A percentile compares a stretch with the other conserved stretches of the same genome.
Conservation (phyloP, 2,113 vertebrate genomes). For the Gobio gobio region DNA sequence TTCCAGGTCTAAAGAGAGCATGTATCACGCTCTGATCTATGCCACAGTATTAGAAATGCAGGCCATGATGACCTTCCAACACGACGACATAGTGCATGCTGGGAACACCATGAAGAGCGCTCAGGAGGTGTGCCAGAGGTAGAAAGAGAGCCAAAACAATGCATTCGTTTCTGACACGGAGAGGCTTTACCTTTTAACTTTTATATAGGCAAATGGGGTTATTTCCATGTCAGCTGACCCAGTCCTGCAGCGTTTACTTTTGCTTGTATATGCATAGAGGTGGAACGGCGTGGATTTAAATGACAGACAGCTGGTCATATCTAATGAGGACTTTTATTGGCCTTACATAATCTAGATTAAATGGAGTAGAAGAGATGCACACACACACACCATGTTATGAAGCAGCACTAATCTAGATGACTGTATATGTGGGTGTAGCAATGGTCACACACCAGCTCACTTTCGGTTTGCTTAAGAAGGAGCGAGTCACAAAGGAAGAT, state of each 20-base stretch:
- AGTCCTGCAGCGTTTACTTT: conserved; percentile 48
- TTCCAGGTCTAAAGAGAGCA: conserved; percentile 77
- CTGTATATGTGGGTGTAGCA: background rate
- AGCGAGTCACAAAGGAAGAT: background rate
- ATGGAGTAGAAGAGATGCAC: background rate
- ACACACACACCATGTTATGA: background rate
- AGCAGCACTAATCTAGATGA: conserved; percentile 4
- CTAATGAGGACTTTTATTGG: conserved; percentile 15
- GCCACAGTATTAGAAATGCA: conserved; percentile 85
- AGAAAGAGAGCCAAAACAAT: background rate
- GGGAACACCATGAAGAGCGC: conserved; percentile 82
- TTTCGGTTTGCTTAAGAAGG: conserved; percentile 18
- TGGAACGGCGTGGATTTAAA: conserved; percentile 29
- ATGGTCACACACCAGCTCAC: background rate
- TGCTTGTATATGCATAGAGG: conserved; percentile 65
- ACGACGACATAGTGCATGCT: conserved; percentile 79
- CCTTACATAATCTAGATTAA: conserved; percentile 1
- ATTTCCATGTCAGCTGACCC: conserved; percentile 57
- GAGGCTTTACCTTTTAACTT: background rate
- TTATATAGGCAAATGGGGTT: conserved; percentile 46
- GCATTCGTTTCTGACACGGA: background rate
- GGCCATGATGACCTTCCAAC: conserved; percentile 87
- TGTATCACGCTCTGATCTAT: conserved; percentile 85
- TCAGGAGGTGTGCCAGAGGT: conserved; percentile 84
- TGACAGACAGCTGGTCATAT: background rate